These are phyloP conservation scores for Leucoma salicis DNA, from an alignment of 2,888 invertebrate genomes.

Conservation along the genomic window DNA sequence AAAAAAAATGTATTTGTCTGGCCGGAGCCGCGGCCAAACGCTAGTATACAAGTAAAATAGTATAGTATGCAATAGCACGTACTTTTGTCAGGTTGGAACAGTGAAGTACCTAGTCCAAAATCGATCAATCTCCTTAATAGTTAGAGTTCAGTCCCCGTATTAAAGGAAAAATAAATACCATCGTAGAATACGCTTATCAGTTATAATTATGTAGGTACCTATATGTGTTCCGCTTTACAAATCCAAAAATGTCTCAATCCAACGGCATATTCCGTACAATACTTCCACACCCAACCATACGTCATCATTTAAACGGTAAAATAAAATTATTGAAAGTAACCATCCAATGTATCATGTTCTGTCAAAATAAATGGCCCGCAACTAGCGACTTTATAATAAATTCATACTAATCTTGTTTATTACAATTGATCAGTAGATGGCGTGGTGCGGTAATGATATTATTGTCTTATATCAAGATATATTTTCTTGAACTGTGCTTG, in stretches of 20 bases:
- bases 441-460: conserved; percentile 9
- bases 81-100: too few species aligned
- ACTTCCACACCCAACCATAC: conserved; percentile 17
- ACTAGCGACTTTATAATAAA: conserved; percentile 4
- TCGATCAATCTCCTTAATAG: too few species aligned
- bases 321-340: conserved; percentile 41
- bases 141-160: too few species aligned
- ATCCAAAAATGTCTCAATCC: conserved; percentile 39
- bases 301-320: conserved; percentile 54
- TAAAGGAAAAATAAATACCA: too few species aligned
- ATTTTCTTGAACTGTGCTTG: conserved; percentile 9
- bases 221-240: conserved; percentile 7
- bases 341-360: conserved; percentile 40
- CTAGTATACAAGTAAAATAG: too few species aligned
- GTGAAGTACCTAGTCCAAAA: too few species aligned
- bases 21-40: too few species aligned
- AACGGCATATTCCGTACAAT: conserved; percentile 11
- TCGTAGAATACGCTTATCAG: too few species aligned
- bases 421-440: conserved; percentile 3
- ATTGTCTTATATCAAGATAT: conserved; percentile 29
- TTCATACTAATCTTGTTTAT: not conserved
- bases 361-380: conserved; percentile 45
- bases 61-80: too few species aligned
- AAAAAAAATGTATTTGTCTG: too few species aligned
- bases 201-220: not conserved